A percentile compares a stretch with the other conserved stretches of the same genome.
phyloP scores from a whole-genome alignment of 2,888 invertebrate species.

The Dryobota labecula region DNA sequence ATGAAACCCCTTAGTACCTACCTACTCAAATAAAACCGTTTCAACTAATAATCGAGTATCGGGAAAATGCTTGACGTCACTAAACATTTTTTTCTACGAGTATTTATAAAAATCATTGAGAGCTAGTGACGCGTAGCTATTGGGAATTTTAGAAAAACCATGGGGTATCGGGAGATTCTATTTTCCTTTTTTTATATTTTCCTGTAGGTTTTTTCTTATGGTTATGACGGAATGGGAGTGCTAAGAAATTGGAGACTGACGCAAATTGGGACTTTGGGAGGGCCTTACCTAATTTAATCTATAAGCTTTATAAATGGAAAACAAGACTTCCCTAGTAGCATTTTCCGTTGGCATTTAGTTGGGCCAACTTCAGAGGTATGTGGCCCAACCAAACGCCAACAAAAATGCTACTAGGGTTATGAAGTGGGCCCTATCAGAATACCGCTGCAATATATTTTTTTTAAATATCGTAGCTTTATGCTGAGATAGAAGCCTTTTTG shows the following conservation, averaged over 20 bases:
- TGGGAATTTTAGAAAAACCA: conserved; percentile 1
- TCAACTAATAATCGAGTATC: background rate
- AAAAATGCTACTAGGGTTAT: too few relatives aligned
- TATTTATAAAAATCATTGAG: background rate
- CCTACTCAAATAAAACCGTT: background rate
- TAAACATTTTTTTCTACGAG: background rate
- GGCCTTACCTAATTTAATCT: too few relatives aligned
- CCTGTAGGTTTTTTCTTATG: conserved; percentile 7
- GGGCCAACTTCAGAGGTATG: too few relatives aligned
- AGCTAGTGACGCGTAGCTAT: background rate
- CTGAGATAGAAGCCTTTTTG: too few relatives aligned
- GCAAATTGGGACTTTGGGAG: background rate
- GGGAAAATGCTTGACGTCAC: conserved; percentile 21
- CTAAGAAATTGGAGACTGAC: background rate
- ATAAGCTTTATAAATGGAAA: too few relatives aligned
- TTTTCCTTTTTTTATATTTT: conserved; percentile 12
- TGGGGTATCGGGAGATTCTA: conserved; percentile 30
- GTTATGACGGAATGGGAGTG: conserved; percentile 10
- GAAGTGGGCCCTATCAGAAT: too few relatives aligned
- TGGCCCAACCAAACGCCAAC: too few relatives aligned
- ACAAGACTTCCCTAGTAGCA: too few relatives aligned
- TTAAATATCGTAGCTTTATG: too few relatives aligned
- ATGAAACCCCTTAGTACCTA: too few relatives aligned
- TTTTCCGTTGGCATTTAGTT: too few relatives aligned
- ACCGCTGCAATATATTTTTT: too few relatives aligned